These are phyloP conservation scores for Orius insidiosus DNA, from an alignment of 1,140 invertebrate genomes.

Conservation along the genomic window DNA sequence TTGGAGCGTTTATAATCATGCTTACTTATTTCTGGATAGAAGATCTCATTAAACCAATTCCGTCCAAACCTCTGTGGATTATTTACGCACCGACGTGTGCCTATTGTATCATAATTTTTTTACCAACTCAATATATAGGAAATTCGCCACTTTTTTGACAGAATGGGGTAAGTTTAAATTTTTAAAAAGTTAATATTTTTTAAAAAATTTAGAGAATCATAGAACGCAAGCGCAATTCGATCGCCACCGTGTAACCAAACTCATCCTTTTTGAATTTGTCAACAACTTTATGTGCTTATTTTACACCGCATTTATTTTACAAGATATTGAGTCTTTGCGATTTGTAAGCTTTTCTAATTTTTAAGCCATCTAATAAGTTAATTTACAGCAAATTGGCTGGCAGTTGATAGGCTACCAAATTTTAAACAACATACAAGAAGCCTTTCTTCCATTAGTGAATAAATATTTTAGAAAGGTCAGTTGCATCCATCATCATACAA, in stretches of 20 bases:
- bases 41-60: slow-evolving; percentile 30
- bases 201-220: slow-evolving; percentile 54
- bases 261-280: slow-evolving; percentile 72
- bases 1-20: slow-evolving; percentile 48
- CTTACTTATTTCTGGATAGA: slow-evolving; percentile 57
- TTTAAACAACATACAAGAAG: slow-evolving; percentile 55
- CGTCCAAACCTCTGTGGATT: slow-evolving; percentile 25
- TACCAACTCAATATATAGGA: slow-evolving; percentile 55
- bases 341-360: slow-evolving; percentile 34
- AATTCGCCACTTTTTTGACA: slow-evolving; percentile 50
- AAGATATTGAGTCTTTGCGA: slow-evolving; percentile 59
- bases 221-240: slow-evolving; percentile 59
- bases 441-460: slow-evolving; percentile 41
- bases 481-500: no score
- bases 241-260: slow-evolving; percentile 58
- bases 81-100: slow-evolving; percentile 44
- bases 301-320: slow-evolving; percentile 70
- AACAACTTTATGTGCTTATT: slow-evolving; percentile 76
- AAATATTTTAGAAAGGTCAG: slow-evolving; percentile 28
- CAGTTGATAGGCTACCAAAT: slow-evolving; percentile 64
- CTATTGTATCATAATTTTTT: slow-evolving; percentile 48
- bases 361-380: not conserved
- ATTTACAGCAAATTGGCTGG: slow-evolving; percentile 51
- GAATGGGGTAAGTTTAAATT: slow-evolving; percentile 47
- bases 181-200: slow-evolving; percentile 16